Base-by-base conservation (phyloP, 2,113 vertebrate species). In the Uria aalge region DNA sequence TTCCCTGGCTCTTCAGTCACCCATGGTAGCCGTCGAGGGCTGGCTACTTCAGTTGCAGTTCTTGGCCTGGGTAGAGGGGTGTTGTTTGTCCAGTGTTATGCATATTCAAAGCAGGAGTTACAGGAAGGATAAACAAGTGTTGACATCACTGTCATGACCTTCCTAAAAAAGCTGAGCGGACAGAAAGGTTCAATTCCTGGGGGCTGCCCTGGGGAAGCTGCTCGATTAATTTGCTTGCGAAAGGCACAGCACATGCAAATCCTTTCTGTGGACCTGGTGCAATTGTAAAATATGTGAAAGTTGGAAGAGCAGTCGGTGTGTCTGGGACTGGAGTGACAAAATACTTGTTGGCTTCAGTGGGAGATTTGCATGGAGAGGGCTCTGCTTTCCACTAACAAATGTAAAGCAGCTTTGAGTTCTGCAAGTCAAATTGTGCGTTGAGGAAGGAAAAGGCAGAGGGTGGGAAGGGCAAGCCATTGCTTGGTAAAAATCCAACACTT, bases 231-330 rank as follows among this genome's bases (percentile, higher is more conserved):
- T 41, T 78, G 26, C 14, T 71, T 43, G 43, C 0, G 3, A 32
- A 48, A 76, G 62, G 57, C 15, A 24, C 43, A 53, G 34, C 11
- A 4, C 11, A 4, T 62, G 12, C 16, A 73, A 45, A 62, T 15
- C 56, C 40, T 69, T 43, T 11, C 69, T 30, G 3, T 24, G 74
- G 52, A 8, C 0, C 32, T 24, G 30, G 27, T 2, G 5, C 0
- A 2, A 22, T 0, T 67, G 36, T 10, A 12, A 50, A 83, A 48
- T 4, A 15, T 2, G 0, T 24, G 60, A 20, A 41, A 78, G 66
- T 2, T 38, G 45, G 15, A 43, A 52, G 59, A 50, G 64, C 52
- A 32, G 60, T 4, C 12, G 2, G 1, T 21, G 22, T 12, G 50
- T 26, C 64, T 55, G 68, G 47, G 64, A 3, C 45, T 17, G 15